Evolutionary conservation across 2,113 vertebrate species (phyloP), one percentile per base, ranked within the genome.

Genomic region (Patagioenas fasciata): DNA sequence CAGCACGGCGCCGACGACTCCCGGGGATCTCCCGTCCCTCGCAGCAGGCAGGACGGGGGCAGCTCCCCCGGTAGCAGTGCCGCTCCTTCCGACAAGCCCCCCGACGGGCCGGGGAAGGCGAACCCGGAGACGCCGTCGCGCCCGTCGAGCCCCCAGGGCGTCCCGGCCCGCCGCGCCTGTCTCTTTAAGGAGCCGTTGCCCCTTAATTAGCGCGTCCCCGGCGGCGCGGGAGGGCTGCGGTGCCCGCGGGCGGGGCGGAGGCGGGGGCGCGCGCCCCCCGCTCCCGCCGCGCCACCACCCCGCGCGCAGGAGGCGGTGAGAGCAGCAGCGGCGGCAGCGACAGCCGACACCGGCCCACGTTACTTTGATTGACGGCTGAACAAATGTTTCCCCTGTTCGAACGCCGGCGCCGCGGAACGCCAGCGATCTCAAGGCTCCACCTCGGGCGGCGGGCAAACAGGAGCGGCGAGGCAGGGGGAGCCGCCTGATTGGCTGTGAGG

Each of bases 351-450:
- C 91, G 75, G 54, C 98, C 98, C 99, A 99, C 99, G 99, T 99
- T 99, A 99, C 98, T 99, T 99, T 99, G 99, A 99, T 98, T 99
- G 99, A 99, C 99, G 98, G 98, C 84, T 96, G 96, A 98, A 98
- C 98, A 98, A 98, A 98, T 97, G 98, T 98, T 98, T 98, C 98
- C 95, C 96, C 96, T 98, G 98, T 98, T 98, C 98, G 96, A 98
- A 96, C 93, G 98, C 98, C 98, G 96, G 97, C 97, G 98, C 98
- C 96, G 89, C 96, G 98, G 96, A 98, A 97, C 96, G 57, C 94
- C 97, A 94, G 93, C 95, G 91, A 93, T 85, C 91, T 85, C 88
- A 14, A 96, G 97, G 97, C 98, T 94, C 97, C 97, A 92, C 97
- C 97, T 95, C 94, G 31, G 97, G 96, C 96, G 90, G 97, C 56